A percentile compares a stretch with the other conserved stretches of the same genome.
Conservation (phyloP, 2,888 invertebrate genomes). For the Spicauda simplicius region DNA sequence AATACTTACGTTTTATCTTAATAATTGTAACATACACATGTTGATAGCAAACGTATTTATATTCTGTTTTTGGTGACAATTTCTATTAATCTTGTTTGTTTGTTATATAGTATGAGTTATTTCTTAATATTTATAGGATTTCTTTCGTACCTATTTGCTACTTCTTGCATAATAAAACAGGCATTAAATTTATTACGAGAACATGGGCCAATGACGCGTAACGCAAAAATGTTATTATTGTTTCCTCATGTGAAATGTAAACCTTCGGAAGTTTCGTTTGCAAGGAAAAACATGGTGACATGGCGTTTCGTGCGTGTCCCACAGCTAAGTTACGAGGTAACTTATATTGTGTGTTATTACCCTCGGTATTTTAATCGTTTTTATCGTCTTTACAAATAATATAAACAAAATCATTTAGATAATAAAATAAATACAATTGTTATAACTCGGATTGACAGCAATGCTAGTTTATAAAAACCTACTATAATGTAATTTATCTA, state of each 20-base stretch:
- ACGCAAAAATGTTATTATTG: conserved; percentile 68
- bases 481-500: no score
- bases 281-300: conserved; percentile 37
- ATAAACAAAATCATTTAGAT: conserved; percentile 3
- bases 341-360: conserved; percentile 56
- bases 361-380: conserved; percentile 43
- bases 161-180: neutral
- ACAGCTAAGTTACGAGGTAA: conserved; percentile 51
- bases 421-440: neutral
- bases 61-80: no score
- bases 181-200: neutral
- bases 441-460: no score
- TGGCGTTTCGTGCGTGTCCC: conserved; percentile 56
- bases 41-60: no score
- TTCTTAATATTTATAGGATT: no score
- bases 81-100: no score
- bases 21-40: no score
- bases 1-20: no score
- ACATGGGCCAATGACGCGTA: conserved; percentile 64
- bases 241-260: conserved; percentile 66
- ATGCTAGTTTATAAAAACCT: no score
- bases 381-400: conserved; percentile 4
- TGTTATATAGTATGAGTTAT: no score
- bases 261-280: conserved; percentile 54
- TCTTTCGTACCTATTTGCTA: neutral